These are phyloP conservation scores for Zaprionus davidi DNA, from an alignment of 1,140 invertebrate species.

Conservation along the genomic window DNA sequence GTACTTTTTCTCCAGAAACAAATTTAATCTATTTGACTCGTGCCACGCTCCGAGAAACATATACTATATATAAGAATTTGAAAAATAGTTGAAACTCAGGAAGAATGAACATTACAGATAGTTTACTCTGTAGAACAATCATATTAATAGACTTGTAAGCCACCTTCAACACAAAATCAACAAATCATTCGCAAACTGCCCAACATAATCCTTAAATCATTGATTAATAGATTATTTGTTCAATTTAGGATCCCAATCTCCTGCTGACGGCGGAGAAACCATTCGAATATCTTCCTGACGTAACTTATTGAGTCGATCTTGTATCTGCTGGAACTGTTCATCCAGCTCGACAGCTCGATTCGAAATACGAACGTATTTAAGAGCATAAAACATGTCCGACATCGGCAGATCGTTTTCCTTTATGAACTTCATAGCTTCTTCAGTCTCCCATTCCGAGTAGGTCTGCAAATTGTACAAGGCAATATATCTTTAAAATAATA, in stretches of 20 bases:
- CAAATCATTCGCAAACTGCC: too few relatives aligned
- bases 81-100: background rate
- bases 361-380: slow-evolving; percentile 54
- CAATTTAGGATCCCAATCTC: slow-evolving; percentile 4
- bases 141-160: background rate
- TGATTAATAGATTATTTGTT: background rate
- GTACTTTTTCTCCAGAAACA: slow-evolving; percentile 43
- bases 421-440: slow-evolving; percentile 48
- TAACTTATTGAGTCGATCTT: slow-evolving; percentile 21
- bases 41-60: slow-evolving; percentile 31
- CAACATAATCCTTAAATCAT: background rate
- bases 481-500: background rate
- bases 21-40: slow-evolving; percentile 72
- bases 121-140: background rate
- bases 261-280: slow-evolving; percentile 7
- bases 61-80: background rate
- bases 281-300: slow-evolving; percentile 14
- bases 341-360: slow-evolving; percentile 21
- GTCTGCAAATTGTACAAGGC: slow-evolving; percentile 12
- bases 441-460: slow-evolving; percentile 43
- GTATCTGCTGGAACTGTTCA: slow-evolving; percentile 8
- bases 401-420: slow-evolving; percentile 52
- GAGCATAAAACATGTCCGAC: slow-evolving; percentile 52
- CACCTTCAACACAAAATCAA: background rate
- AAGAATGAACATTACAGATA: background rate